Evolutionary conservation across 2,888 invertebrate genomes (phyloP), one percentile per base, ranked within the genome.

Genomic region (Lepidonotus clava): DNA sequence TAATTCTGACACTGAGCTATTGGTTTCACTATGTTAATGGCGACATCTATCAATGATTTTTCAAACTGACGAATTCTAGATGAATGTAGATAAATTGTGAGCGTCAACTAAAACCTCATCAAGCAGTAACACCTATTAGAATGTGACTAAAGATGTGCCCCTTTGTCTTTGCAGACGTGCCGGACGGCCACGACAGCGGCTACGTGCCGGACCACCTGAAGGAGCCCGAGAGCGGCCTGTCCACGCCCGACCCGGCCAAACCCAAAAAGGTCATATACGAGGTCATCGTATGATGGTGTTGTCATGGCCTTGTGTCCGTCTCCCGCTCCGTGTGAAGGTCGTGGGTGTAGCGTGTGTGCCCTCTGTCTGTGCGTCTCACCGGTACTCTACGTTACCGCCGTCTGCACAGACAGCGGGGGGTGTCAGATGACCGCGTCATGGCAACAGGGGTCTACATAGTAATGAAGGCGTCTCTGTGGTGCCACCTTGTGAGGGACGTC

Each of bases 241-340:
- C 91, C 8, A 91, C 92, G 0, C 91, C 91, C 0, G 92, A 92
- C 66, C 89, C 89, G 24, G 89, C 89, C 41, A 92, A 92, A 90
- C 93, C 93, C 77, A 93, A 92, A 92, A 93, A 93, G 92, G 93
- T 93, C 90, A 93, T 93, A 87, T 93, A 93, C 88, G 93, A 93
- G 91, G 93, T 93, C 89, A 92, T 93, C 90, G 93, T 93, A 88
- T 93, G 86, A 86, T 71, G 85, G 4, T 36, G 80, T 24, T 36
- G 71, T 61, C 28, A 32, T 18, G 46, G 18, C 46, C 8, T 8
- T 46, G 46, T 18, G 46, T 46, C 8, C 46, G 46, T 6, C 11
- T 80, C 46, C 2, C 34, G 41, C 24, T n/a, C 51, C 5, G 28
- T 14, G 46, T 80, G 41, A 24, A 28, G 46, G 18, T 80, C 46